Evolutionary conservation across 2,888 invertebrate species (phyloP), one percentile per base, ranked within the genome.

Genomic region (Dasysyrphus tricinctus): DNA sequence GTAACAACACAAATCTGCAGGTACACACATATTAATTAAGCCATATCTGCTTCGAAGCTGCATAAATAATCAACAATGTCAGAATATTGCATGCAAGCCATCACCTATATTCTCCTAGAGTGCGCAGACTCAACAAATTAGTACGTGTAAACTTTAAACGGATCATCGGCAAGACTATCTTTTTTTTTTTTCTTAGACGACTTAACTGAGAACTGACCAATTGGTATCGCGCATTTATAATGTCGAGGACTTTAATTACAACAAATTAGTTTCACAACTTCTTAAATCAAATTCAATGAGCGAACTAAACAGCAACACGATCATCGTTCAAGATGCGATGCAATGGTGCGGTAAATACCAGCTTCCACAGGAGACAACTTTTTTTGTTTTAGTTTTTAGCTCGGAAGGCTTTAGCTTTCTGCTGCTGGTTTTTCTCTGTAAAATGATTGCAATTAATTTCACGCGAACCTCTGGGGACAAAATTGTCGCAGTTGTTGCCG

Each of bases 181-280:
- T 63, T 67, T n/a, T 34, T n/a, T 57, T 34, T 24, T 19, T 39
- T 61, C 70, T 51, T 57, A 59, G 80, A 75, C 75, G 44, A 8
- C 57, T 59, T 6, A 32, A 44, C n/a, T 69, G 47, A n/a, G n/a
- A 37, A 59, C 77, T 85, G 81, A 80, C 85, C 85, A 85, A 80
- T 85, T 77, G 80, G 73, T 81, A 78, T 80, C 69, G 81, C 73
- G 61, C 24, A 61, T 61, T 34, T 49, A 49, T 49, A 67, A 81
- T 63, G 85, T 85, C 80, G 80, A 57, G 63, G 85, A 77, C 85
- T 85, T 85, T 81, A 81, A 85, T 85, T 85, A 85, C 85, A 85
- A 77, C 85, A 85, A 85, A 85, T 85, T 81, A 85, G 85, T 77
- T 81, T 80, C 85, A 80, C 85, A 85, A 85, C 54, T 85, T 81